These are phyloP conservation scores for Cecidostiba fungosa DNA, from an alignment of 2,888 invertebrate genomes.

Conservation along the genomic window DNA sequence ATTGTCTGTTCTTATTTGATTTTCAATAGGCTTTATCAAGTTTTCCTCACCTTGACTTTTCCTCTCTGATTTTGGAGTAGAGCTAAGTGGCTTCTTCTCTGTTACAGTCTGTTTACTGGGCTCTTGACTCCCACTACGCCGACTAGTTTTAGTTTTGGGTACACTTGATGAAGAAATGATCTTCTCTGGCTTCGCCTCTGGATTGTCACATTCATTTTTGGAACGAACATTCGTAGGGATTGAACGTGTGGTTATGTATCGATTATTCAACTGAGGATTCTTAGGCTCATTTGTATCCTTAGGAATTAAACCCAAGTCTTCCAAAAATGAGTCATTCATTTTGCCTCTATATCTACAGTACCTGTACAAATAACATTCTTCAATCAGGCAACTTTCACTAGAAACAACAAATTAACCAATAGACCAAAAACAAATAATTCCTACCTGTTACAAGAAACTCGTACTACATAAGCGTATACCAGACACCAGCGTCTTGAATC, in stretches of 20 bases:
- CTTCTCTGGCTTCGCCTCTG: conserved; percentile 52
- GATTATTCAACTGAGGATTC: conserved; percentile 56
- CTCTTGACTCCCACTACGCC: conserved; percentile 57
- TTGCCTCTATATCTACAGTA: conserved; percentile 19
- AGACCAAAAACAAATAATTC: neutral
- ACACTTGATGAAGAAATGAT: conserved; percentile 53
- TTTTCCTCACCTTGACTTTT: conserved; percentile 62
- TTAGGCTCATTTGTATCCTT: conserved; percentile 62
- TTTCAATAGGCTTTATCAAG: conserved; percentile 65
- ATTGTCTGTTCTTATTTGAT: conserved; percentile 64
- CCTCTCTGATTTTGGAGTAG: conserved; percentile 56
- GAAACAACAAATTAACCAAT: neutral
- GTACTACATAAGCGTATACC: neutral
- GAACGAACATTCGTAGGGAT: conserved; percentile 61
- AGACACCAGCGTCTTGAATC: neutral
- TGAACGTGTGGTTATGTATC: conserved; percentile 73
- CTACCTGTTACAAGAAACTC: neutral
- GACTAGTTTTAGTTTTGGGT: conserved; percentile 47
- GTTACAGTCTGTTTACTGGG: conserved; percentile 3
- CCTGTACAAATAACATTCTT: neutral
- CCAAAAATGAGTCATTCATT: conserved; percentile 76
- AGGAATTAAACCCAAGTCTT: conserved; percentile 72
- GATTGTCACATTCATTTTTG: conserved; percentile 13
- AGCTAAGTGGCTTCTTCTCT: conserved; percentile 57
- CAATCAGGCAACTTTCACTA: neutral